phyloP scores from a whole-genome alignment of 2,888 invertebrate genomes.

The Myathropa florea region DNA sequence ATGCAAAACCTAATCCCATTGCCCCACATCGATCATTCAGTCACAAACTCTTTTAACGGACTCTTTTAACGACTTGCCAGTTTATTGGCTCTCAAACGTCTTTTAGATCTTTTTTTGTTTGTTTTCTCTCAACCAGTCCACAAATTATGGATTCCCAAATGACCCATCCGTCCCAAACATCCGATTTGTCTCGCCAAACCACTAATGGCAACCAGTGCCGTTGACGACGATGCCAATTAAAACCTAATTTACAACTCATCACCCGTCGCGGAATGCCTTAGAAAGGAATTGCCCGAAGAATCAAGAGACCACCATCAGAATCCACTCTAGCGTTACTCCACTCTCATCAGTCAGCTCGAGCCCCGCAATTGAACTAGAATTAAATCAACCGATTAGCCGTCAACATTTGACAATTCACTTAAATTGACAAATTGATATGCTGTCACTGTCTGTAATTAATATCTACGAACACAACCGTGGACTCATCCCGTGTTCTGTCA shows the following conservation, averaged over 20 bases:
- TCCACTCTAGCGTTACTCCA: too few species aligned
- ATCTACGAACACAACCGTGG: neutral
- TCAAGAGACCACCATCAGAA: neutral
- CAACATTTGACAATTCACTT: conserved; percentile 31
- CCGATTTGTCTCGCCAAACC: neutral
- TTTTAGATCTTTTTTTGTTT: neutral
- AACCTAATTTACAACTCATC: neutral
- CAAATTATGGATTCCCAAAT: neutral
- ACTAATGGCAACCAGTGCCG: neutral
- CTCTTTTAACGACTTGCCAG: neutral
- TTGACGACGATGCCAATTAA: conserved; percentile 1
- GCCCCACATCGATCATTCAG: neutral
- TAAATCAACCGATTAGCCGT: conserved; percentile 34
- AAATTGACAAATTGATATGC: conserved; percentile 53
- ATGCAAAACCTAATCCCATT: neutral
- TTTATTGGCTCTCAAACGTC: neutral
- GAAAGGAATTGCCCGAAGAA: neutral
- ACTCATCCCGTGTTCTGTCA: neutral
- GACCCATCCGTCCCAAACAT: neutral
- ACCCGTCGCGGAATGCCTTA: neutral
- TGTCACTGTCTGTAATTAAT: conserved; percentile 24
- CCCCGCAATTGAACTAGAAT: conserved; percentile 14
- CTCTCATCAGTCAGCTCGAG: neutral
- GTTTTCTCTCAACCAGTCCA: neutral
- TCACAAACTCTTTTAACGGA: neutral